Conservation (phyloP, 2,797 vertebrate species). For the Dallia pectoralis region DNA sequence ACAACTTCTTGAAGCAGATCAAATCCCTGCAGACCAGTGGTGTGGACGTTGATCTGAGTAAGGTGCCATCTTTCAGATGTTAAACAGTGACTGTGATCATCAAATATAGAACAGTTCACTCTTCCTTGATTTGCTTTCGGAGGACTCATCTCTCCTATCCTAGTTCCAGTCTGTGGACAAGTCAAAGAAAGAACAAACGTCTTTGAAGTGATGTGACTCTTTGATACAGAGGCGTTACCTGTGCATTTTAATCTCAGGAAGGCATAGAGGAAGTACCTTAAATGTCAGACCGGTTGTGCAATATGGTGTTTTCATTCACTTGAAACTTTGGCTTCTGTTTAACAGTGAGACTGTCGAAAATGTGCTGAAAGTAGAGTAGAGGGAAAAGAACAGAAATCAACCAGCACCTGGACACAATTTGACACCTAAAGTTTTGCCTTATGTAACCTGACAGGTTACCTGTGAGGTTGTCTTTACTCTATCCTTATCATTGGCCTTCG, state of each 20-base stretch:
- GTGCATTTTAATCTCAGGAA: conserved; percentile 25
- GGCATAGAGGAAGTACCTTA: conserved; percentile 32
- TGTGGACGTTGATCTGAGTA: too few species aligned
- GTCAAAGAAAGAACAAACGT: conserved; percentile 29
- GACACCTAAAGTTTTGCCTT: background rate
- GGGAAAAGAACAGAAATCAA: background rate
- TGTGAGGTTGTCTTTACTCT: background rate
- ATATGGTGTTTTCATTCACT: conserved; percentile 32
- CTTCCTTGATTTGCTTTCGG: conserved; percentile 42
- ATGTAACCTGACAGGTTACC: background rate
- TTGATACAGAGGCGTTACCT: conserved; percentile 37
- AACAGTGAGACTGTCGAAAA: background rate
- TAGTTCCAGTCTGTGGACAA: conserved; percentile 21
- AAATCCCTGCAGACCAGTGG: too few species aligned
- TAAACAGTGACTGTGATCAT: too few species aligned
- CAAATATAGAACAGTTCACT: background rate
- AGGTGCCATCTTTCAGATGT: too few species aligned
- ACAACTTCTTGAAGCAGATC: too few species aligned
- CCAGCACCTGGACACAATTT: background rate
- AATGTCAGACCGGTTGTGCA: conserved; percentile 40
- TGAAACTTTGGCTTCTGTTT: conserved; percentile 28
- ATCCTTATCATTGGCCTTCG: background rate
- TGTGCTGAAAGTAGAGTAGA: background rate
- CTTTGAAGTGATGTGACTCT: conserved; percentile 44
- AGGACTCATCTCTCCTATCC: conserved; percentile 14